These are phyloP conservation scores for Porites cylindrica DNA, from an alignment of 92 coral and sea anemone species.

Conservation along the genomic window DNA sequence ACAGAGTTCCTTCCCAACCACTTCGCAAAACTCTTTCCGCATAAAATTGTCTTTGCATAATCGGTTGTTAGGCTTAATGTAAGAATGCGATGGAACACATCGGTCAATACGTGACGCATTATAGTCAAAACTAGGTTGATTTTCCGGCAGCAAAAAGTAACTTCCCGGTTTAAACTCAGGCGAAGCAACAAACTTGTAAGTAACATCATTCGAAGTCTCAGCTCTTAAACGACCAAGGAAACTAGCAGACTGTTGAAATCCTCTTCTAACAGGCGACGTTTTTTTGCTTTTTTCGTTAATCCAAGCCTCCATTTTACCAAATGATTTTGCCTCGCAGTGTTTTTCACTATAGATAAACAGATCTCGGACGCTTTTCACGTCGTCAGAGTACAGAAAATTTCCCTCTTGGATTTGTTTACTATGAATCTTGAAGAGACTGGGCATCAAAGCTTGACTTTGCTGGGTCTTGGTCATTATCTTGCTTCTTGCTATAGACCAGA, in stretches of 20 bases:
- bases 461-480: neutral
- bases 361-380: constrained; percentile 42
- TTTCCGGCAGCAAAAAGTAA: constrained; percentile 55
- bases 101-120: neutral
- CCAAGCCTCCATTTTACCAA: constrained; percentile 34
- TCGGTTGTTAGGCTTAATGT: constrained; percentile 45
- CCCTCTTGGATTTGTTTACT: constrained; percentile 47
- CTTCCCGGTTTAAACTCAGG: constrained; percentile 79
- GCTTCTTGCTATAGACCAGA: neutral
- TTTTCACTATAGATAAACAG: constrained; percentile 50
- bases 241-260: constrained; percentile 1
- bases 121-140: constrained; percentile 39
- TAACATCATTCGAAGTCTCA: constrained; percentile 13
- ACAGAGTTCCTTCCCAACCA: constrained; percentile 69
- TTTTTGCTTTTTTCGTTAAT: constrained; percentile 18
- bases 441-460: neutral
- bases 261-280: neutral
- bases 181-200: constrained; percentile 50
- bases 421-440: neutral
- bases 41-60: constrained; percentile 43
- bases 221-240: constrained; percentile 35
- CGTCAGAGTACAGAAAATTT: constrained; percentile 3
- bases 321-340: constrained; percentile 27
- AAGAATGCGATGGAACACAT: constrained; percentile 25
- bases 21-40: constrained; percentile 79